Evolutionary conservation across 2,888 invertebrate genomes (phyloP), one percentile per base, ranked within the genome.

Genomic region (Acanthopleura granulata): DNA sequence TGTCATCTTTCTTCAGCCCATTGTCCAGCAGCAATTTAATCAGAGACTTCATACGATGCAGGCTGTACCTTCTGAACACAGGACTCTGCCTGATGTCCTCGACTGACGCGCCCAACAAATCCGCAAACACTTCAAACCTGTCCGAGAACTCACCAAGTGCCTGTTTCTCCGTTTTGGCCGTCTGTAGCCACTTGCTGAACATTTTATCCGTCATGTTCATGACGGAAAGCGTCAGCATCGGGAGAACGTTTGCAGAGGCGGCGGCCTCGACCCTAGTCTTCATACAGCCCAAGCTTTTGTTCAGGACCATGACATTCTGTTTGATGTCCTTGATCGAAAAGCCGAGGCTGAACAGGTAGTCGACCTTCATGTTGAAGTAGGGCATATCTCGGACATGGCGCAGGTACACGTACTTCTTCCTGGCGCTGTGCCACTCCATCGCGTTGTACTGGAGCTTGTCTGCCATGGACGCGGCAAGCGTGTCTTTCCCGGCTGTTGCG

Each of bases 101-200:
- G 16, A 57, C 74, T 11, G 71, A 70, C 16, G 75, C 74, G n/a
- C 72, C 73, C 15, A 79, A 62, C 11, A 75, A 57, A n/a, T 57
- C 40, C 16, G 79, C 79, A 61, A 77, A 49, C 0, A 27, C 49
- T 16, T 73, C 73, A 22, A 57, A 72, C 0, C 62, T 57, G 50
- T 75, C 25, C 0, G 22, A 1, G 18, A 40, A 49, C 1, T 72
- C 75, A 15, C 49, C 22, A 27, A 75, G 49, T 0, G 49, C 57
- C 1, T 72, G 22, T 30, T 49, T 51, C 14, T 72, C 72, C 15
- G 0, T 40, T 15, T 49, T 27, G 30, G 51, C 30, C 18, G 40
- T 61, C 4, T 12, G 15, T 6, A 75, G 25, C 22, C 40, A 75
- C 27, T 18, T 57, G 16, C 49, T 27, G 57, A 72, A 75, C 29